phyloP scores from a whole-genome alignment of 2,113 vertebrate genomes.

The Notechis scutatus region DNA sequence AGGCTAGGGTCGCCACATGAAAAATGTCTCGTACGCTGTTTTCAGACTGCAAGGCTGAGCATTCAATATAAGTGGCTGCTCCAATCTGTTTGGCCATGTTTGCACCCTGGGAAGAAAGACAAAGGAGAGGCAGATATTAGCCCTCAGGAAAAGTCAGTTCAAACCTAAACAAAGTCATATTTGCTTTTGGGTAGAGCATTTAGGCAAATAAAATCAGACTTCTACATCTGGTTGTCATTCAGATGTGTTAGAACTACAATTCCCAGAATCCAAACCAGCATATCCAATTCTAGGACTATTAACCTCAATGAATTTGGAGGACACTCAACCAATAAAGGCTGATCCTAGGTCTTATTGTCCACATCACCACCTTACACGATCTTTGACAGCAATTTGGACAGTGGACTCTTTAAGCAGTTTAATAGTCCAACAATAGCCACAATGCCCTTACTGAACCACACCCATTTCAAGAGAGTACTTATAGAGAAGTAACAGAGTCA shows the following conservation, averaged over 20 bases:
- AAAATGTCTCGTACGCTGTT: slow-evolving; percentile 99
- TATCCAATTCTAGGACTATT: neutral
- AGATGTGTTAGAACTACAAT: neutral
- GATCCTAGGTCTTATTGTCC: neutral
- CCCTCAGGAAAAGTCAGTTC: neutral
- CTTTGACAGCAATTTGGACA: neutral
- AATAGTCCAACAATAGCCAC: neutral
- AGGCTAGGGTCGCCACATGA: slow-evolving; percentile 95
- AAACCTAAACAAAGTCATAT: neutral
- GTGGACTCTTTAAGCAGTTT: neutral
- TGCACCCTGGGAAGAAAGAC: slow-evolving; percentile 76
- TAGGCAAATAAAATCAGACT: neutral
- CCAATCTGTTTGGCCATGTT: slow-evolving; percentile 98
- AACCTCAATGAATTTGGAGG: neutral
- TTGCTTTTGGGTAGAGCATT: neutral
- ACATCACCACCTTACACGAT: neutral
- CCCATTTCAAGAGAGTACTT: neutral
- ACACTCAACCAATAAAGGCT: neutral
- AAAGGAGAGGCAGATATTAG: neutral
- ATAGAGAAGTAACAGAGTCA: neutral
- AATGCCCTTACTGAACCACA: neutral
- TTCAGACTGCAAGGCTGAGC: slow-evolving; percentile 94
- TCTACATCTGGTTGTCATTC: neutral
- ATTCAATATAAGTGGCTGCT: slow-evolving; percentile 94
- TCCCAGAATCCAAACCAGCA: neutral